Percentiles rank a stretch among this genome's conserved stretches.
Conservation (phyloP, 2,113 vertebrate genomes). For the human (Homo sapiens) region GRCh38 chr4:147611501-147612000, state of each 20-base stretch:
- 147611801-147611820: background rate
- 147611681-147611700: conserved; percentile 11
- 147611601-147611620: background rate
- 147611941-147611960: background rate
- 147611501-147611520: background rate
- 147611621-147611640: conserved; percentile 19
- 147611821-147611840: conserved; percentile 2
- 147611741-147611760: conserved; percentile 19
- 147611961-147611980: background rate
- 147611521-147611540: background rate
- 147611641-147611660: background rate
- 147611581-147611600: background rate
- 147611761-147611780: conserved; percentile 56
- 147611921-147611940: background rate
- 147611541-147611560: background rate
- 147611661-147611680: background rate
- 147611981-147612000: background rate
- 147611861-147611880: conserved; percentile 52
- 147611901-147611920: background rate
- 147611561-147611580: background rate
- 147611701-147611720: conserved; percentile 31
- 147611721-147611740: conserved; percentile 8
- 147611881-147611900: background rate
- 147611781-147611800: background rate
- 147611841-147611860: conserved; percentile 28